These are phyloP conservation scores for Encarsia formosa DNA, from an alignment of 2,888 invertebrate species.

Conservation along the genomic window DNA sequence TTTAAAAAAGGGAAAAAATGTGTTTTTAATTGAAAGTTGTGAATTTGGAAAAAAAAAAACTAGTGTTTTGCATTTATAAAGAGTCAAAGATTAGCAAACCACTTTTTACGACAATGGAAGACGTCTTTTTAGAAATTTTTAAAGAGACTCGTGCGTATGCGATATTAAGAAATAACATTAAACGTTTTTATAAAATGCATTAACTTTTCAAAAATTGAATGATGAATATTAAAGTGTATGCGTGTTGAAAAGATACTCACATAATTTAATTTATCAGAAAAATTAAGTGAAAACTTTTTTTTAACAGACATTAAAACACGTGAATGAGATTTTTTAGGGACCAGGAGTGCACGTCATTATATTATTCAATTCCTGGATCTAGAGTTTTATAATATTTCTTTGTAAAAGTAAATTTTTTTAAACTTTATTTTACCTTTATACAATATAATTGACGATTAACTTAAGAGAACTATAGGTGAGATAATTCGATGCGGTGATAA, in stretches of 20 bases:
- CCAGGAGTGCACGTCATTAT: slow-evolving; percentile 24
- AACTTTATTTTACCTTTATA: slow-evolving; percentile 17
- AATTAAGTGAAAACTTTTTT: slow-evolving; percentile 24
- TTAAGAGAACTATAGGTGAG: slow-evolving; percentile 16
- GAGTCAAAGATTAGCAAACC: slow-evolving; percentile 23
- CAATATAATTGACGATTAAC: slow-evolving; percentile 14
- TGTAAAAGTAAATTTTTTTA: slow-evolving; percentile 14
- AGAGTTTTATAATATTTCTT: slow-evolving; percentile 2
- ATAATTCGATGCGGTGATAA: slow-evolving; percentile 17
- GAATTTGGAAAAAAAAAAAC: slow-evolving; percentile 3
- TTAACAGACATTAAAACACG: slow-evolving; percentile 18
- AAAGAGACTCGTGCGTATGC: slow-evolving; percentile 7
- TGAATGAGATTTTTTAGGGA: slow-evolving; percentile 23
- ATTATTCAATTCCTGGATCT: slow-evolving; percentile 22
- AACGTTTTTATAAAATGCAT: not conserved
- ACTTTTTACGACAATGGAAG: slow-evolving; percentile 28
- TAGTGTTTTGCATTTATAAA: slow-evolving; percentile 4
- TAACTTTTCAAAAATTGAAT: not conserved
- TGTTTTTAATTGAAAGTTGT: too few species aligned
- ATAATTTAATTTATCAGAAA: slow-evolving; percentile 24
- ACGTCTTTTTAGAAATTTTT: slow-evolving; percentile 26
- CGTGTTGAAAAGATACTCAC: slow-evolving; percentile 16
- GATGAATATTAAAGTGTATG: slow-evolving; percentile 2
- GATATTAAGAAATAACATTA: too few species aligned
- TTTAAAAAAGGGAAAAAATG: too few species aligned